Base-by-base conservation (phyloP, 2,797 vertebrate species). In the Danionella dracula region DNA sequence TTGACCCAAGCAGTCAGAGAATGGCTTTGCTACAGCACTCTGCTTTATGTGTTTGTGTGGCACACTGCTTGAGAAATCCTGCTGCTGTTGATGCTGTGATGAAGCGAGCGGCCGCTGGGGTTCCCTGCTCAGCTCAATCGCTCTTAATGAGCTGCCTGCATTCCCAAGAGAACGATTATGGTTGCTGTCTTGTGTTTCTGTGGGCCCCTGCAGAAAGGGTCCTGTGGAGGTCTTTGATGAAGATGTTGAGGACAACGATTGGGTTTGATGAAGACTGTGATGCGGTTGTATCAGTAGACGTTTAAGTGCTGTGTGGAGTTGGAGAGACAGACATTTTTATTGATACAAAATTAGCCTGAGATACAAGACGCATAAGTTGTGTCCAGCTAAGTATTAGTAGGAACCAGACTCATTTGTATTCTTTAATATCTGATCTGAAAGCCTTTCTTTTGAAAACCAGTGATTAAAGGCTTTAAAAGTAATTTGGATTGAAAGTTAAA, bases 1-100 rank as follows among this genome's bases (percentile, higher is more conserved):
- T 86, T 71, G 87, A 92, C 76, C 82, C 73, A 54, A 82, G 73
- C 61, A 44, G 61, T 58, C 75, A 71, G 68, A 65, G 78, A 82
- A 87, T 79, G 79, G 80, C 81, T 79, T 75, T 77, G 74, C 67
- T 71, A 78, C 82, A 82, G 20, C 72, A 34, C 68, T 83, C 62
- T 65, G 78, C 78, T 78, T 83, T 83, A 42, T 65, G 65, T 35
- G 50, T 32, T 54, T 20, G 19, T 56, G 49, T n/a, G 56, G 4
- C 17, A n/a, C 35, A 41, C 8, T 50, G 16, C 10, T 10, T 67
- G 20, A 40, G 17, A 10, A 38, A 15, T 23, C 48, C 59, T 19
- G 19, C 44, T 45, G 44, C 16, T 37, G 64, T 69, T 66, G 66
- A 57, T 73, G 55, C 40, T 64, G 29, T 16, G 57, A 55, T 70